Percentiles rank a stretch among this genome's conserved stretches.
phyloP scores from a whole-genome alignment of 2,888 invertebrate species.

The Cheilosia vulpina region DNA sequence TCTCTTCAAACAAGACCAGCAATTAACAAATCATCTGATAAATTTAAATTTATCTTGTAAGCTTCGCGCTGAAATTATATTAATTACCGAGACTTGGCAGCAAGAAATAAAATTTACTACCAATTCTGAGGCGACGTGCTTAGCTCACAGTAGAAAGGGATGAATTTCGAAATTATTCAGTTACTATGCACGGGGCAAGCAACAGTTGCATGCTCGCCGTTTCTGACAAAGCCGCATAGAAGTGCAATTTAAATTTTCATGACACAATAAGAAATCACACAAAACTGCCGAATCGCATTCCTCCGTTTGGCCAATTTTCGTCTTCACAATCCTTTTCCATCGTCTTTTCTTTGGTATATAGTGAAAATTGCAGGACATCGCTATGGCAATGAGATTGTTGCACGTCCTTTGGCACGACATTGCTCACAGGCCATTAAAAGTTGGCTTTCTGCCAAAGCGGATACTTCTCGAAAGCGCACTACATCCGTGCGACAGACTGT shows the following conservation, averaged over 20 bases:
- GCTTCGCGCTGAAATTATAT: slow-evolving; percentile 41
- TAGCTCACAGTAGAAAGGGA: slow-evolving; percentile 13
- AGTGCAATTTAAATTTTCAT: slow-evolving; percentile 51
- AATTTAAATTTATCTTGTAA: slow-evolving; percentile 40
- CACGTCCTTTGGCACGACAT: slow-evolving; percentile 45
- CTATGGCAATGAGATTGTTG: slow-evolving; percentile 55
- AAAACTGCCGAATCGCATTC: slow-evolving; percentile 28
- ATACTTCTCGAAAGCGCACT: slow-evolving; percentile 26
- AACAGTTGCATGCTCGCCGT: slow-evolving; percentile 41
- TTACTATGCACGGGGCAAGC: slow-evolving; percentile 8
- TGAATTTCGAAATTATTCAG: slow-evolving; percentile 8
- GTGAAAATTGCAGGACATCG: slow-evolving; percentile 43
- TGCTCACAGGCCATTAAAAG: slow-evolving; percentile 64
- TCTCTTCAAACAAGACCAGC: slow-evolving; percentile 24
- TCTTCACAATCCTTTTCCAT: slow-evolving; percentile 17
- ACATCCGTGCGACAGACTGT: neutral
- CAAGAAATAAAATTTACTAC: slow-evolving; percentile 48
- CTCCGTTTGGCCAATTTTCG: slow-evolving; percentile 34
- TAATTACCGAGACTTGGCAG: slow-evolving; percentile 35
- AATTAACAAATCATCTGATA: slow-evolving; percentile 40
- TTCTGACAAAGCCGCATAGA: slow-evolving; percentile 2
- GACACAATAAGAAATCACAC: slow-evolving; percentile 42
- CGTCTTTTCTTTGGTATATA: neutral
- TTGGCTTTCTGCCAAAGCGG: slow-evolving; percentile 55
- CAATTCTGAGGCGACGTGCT: slow-evolving; percentile 18